Evolutionary conservation across 2,888 invertebrate species (phyloP), one percentile per base, ranked within the genome.

Genomic region (Bembecia ichneumoniformis): DNA sequence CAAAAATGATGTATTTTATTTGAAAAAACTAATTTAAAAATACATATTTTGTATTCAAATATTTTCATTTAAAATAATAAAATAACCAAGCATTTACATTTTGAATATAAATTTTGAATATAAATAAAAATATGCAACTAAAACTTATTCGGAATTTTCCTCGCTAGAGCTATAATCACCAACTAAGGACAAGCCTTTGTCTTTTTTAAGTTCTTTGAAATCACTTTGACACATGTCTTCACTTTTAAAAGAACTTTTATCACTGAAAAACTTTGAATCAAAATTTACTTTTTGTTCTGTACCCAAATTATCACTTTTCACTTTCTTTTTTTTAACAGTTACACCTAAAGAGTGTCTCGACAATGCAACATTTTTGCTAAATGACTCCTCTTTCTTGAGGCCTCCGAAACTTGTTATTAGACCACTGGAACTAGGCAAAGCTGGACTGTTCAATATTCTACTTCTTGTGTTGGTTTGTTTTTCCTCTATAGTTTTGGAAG

Each of bases 401-500:
- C 89, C 90, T 4, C 89, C 89, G 63, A 90, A 90, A 20, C 79
- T 78, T 0, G 83, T 78, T 0, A 83, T 53, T 0, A 82, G 66
- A 3, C 82, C 80, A 47, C 88, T 89, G 7, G 89, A 88, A 17
- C 90, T 87, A 0, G 89, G 89, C 35, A 91, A 63, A 0, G 89
- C 90, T 1, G 90, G 89, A 50, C 79, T 80, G 59, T 88, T 87
- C 0, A 91, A 68, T 40, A 91, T 86, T 49, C 84, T 88, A 20
- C 70, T 72, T 52, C 89, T 80, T 20, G 81, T 82, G 10, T 83
- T 77, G 0, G 63, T 73, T 54, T 89, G 89, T 3, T 82, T 88
- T 64, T 92, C 91, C 48, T 88, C 82, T 36, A 91, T 89, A 75
- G 90, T 89, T 67, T 81, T 88, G 11, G 88, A 77, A 1, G 93